Evolutionary conservation across 64 coral and sea anemone species (phyloP).

Genomic region (Orbicella faveolata): DNA sequence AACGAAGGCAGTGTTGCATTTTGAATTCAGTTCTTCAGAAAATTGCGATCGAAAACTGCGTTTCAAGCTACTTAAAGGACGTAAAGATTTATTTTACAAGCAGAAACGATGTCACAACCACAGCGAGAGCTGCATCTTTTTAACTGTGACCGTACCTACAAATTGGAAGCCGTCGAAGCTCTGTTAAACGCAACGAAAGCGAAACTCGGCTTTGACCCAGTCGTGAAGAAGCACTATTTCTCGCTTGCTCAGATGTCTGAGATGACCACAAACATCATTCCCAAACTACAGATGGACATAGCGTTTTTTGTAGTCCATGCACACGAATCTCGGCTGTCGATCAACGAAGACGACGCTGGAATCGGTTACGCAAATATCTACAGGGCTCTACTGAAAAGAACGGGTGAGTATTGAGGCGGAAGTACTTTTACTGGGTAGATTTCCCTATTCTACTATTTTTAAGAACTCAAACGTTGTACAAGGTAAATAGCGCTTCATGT

Average conservation of each 20-base stretch:
- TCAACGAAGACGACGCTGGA: slow-evolving; percentile 48
- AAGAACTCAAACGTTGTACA: not conserved
- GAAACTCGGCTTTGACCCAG: not conserved
- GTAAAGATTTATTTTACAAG: not conserved
- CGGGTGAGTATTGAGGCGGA: slow-evolving; percentile 32
- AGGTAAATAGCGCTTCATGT: not conserved
- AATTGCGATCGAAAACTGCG: too few relatives aligned
- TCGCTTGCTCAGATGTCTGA: slow-evolving; percentile 57
- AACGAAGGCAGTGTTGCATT: not conserved
- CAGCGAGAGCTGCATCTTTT: slow-evolving; percentile 42
- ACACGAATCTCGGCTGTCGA: slow-evolving; percentile 61
- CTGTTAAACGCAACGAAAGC: not conserved
- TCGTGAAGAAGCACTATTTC: slow-evolving; percentile 25
- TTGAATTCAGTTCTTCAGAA: too few relatives aligned
- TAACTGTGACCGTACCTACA: slow-evolving; percentile 76
- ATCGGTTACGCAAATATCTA: too few relatives aligned
- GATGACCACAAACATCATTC: slow-evolving; percentile 1
- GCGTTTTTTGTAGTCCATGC: slow-evolving; percentile 79
- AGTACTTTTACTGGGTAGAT: not conserved
- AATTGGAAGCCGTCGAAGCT: slow-evolving; percentile 42
- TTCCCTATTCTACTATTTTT: not conserved
- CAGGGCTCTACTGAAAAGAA: slow-evolving; percentile 8
- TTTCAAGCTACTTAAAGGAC: not conserved
- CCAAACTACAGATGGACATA: not conserved
- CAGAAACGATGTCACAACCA: not conserved